phyloP scores from a whole-genome alignment of 1,140 invertebrate genomes.

The Drosophila jambulina region DNA sequence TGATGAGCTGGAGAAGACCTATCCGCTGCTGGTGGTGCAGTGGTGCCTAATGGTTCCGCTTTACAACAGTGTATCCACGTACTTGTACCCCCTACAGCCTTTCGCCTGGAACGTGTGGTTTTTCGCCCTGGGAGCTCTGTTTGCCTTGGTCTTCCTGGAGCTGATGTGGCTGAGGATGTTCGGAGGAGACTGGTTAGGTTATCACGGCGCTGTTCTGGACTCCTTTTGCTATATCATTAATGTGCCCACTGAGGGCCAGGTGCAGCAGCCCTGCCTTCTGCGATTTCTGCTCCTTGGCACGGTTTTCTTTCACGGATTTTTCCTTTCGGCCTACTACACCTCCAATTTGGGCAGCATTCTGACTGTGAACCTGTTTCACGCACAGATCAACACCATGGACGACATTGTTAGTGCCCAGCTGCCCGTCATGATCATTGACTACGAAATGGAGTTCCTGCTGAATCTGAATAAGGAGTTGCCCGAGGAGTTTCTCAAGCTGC shows the following conservation, averaged over 20 bases:
- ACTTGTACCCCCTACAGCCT: conserved; percentile 64
- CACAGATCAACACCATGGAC: conserved; percentile 73
- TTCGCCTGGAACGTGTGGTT: conserved; percentile 69
- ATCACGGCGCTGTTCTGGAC: conserved; percentile 27
- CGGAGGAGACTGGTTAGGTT: neutral
- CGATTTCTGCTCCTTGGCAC: conserved; percentile 55
- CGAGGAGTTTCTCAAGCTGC: conserved; percentile 42
- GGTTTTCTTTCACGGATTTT: conserved; percentile 76
- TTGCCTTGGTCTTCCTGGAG: conserved; percentile 47
- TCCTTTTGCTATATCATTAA: conserved; percentile 72
- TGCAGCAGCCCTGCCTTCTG: conserved; percentile 44
- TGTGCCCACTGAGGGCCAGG: conserved; percentile 51
- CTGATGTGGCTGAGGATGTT: conserved; percentile 49
- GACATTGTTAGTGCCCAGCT: conserved; percentile 66
- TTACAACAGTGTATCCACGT: conserved; percentile 67
- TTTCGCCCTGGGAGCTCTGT: conserved; percentile 50
- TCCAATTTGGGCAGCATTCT: conserved; percentile 76
- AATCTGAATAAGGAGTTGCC: conserved; percentile 49
- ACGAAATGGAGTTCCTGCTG: conserved; percentile 72
- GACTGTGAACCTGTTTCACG: conserved; percentile 71
- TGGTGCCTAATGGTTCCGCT: conserved; percentile 80
- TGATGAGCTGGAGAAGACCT: conserved; percentile 67
- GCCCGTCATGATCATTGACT: conserved; percentile 78
- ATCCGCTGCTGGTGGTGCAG: conserved; percentile 70
- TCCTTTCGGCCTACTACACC: conserved; percentile 71